These are phyloP conservation scores for Prochilodus magdalenae DNA, from an alignment of 2,113 vertebrate genomes.

Conservation along the genomic window DNA sequence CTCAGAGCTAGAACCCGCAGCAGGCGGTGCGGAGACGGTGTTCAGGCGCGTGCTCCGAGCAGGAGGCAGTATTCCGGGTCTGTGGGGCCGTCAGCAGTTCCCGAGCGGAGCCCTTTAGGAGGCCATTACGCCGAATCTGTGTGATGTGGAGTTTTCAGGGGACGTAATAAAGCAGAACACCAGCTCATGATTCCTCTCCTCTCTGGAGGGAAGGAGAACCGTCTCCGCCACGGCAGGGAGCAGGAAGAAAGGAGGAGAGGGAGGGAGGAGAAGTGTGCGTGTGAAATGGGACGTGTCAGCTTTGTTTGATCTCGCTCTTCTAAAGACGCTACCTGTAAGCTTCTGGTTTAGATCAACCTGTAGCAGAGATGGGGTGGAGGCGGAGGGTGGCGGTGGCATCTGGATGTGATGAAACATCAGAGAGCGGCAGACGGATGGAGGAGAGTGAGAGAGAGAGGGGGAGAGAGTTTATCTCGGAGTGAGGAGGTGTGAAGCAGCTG, in stretches of 20 bases:
- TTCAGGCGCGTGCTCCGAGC: not conserved
- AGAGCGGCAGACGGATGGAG: slow-evolving; percentile 10
- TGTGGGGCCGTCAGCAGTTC: not conserved
- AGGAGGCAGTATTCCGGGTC: not conserved
- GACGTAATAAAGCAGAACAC: slow-evolving; percentile 21
- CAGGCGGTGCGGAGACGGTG: too few relatives aligned
- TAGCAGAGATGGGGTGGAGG: not conserved
- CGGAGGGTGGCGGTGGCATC: not conserved
- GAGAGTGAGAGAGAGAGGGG: not conserved
- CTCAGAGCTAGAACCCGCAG: too few relatives aligned
- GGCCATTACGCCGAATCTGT: not conserved
- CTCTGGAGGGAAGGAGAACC: not conserved
- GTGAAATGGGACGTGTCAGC: not conserved
- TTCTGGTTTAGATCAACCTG: not conserved
- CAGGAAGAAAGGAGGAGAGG: too few relatives aligned
- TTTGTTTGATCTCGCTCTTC: not conserved
- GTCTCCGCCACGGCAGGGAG: too few relatives aligned
- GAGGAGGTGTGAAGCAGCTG: slow-evolving; percentile 23
- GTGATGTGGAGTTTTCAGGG: not conserved
- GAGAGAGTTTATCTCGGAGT: slow-evolving; percentile 24
- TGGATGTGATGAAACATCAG: not conserved
- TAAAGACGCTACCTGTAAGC: not conserved
- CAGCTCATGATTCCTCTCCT: not conserved
- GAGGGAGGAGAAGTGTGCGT: slow-evolving; percentile 19
- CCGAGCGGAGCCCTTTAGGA: not conserved